A percentile compares a stretch with the other conserved stretches of the same genome.
Evolutionary conservation across 1,140 invertebrate genomes (phyloP).

Genomic region (Bombus turneri): DNA sequence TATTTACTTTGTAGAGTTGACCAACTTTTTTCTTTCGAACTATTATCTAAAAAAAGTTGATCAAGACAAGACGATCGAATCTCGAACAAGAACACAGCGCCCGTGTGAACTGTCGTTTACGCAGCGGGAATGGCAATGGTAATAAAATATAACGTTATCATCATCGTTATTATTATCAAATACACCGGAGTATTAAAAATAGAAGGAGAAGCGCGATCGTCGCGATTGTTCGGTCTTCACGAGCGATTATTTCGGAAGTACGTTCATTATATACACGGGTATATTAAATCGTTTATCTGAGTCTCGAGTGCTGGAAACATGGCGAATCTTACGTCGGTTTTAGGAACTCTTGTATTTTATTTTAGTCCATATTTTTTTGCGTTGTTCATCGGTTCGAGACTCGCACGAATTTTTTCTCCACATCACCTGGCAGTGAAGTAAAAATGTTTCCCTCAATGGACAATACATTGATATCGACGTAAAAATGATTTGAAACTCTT

Average conservation of each 20-base stretch:
- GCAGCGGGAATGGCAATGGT: slow-evolving; percentile 42
- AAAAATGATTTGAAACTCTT: background rate
- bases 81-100: background rate
- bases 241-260: slow-evolving; percentile 51
- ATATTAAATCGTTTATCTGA: background rate
- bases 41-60: background rate
- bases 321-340: slow-evolving; percentile 7
- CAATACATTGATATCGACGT: background rate
- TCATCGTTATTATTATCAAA: slow-evolving; percentile 64
- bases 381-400: background rate
- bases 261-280: slow-evolving; percentile 60
- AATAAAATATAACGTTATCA: slow-evolving; percentile 58
- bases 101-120: slow-evolving; percentile 27
- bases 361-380: background rate
- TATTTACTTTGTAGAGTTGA: background rate
- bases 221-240: slow-evolving; percentile 10
- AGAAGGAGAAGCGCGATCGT: slow-evolving; percentile 38
- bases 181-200: slow-evolving; percentile 69
- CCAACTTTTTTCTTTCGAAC: background rate
- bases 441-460: background rate
- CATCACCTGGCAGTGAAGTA: background rate
- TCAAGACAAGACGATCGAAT: background rate
- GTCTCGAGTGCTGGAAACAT: background rate
- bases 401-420: background rate
- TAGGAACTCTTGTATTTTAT: slow-evolving; percentile 57